These are phyloP conservation scores for Drosophila tristis DNA, from an alignment of 1,140 invertebrate genomes.

Conservation along the genomic window DNA sequence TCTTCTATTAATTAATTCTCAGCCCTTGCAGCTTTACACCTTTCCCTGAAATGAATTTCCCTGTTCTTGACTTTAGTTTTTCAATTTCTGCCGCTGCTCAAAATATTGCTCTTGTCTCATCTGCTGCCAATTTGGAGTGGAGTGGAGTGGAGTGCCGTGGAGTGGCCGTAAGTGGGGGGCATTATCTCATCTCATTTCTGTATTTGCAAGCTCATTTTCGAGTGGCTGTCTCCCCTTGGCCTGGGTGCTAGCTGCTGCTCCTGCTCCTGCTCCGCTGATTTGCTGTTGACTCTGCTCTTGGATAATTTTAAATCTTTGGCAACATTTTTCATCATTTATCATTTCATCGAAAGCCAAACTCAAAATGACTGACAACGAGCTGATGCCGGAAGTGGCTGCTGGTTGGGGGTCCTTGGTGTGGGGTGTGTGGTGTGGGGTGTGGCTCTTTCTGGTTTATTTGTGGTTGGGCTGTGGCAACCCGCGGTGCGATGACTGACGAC, in stretches of 20 bases:
- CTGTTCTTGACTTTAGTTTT: neutral
- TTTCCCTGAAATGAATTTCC: too few species aligned
- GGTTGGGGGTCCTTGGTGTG: neutral
- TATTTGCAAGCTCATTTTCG: slow-evolving; percentile 74
- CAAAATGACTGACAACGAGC: slow-evolving; percentile 83
- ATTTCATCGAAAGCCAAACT: slow-evolving; percentile 81
- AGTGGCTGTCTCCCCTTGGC: neutral
- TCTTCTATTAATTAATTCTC: too few species aligned
- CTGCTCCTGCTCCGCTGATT: slow-evolving; percentile 36
- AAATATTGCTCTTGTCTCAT: slow-evolving; percentile 37
- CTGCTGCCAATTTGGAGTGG: slow-evolving; percentile 29
- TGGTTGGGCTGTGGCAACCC: slow-evolving; percentile 44
- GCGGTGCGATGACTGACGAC: slow-evolving; percentile 71
- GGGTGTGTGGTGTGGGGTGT: too few species aligned
- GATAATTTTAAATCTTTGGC: slow-evolving; percentile 81
- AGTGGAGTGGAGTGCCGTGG: neutral
- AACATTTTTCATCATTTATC: slow-evolving; percentile 84
- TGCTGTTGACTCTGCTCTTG: slow-evolving; percentile 74
- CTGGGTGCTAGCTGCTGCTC: too few species aligned
- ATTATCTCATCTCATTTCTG: slow-evolving; percentile 5
- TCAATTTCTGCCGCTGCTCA: slow-evolving; percentile 12
- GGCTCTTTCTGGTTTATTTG: slow-evolving; percentile 51
- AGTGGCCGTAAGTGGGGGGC: slow-evolving; percentile 11
- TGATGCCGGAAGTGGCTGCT: slow-evolving; percentile 51
- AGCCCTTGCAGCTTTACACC: too few species aligned